Percentiles rank a stretch among this genome's conserved stretches.
Conservation (phyloP, 2,113 vertebrate genomes). For the Dolichallabes microphthalmus region DNA sequence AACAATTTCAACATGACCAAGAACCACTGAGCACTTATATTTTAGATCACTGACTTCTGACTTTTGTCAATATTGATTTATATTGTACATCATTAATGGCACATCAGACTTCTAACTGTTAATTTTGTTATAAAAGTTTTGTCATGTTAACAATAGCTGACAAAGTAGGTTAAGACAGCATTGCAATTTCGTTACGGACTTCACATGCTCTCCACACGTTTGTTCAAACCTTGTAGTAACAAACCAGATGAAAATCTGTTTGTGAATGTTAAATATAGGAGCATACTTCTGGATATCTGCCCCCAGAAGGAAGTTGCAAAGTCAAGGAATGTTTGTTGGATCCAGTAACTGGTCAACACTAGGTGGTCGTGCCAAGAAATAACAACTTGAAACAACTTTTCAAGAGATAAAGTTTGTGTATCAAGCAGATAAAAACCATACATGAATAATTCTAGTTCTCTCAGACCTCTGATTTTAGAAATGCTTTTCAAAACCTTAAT, state of each 20-base stretch:
- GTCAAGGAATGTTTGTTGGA: background rate
- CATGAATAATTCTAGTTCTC: background rate
- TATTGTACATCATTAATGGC: constrained; percentile 38
- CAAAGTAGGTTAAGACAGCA: constrained; percentile 1
- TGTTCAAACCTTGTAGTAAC: background rate
- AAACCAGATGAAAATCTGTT: background rate
- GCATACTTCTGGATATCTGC: background rate
- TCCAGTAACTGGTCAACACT: background rate
- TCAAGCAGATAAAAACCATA: background rate
- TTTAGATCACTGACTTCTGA: constrained; percentile 62
- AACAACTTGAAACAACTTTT: no score
- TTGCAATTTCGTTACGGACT: constrained; percentile 1
- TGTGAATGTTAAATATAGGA: background rate
- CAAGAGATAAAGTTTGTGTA: background rate
- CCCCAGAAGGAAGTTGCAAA: background rate
- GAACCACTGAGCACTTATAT: constrained; percentile 72
- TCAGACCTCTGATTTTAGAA: background rate
- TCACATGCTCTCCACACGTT: constrained; percentile 8
- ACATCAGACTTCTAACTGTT: constrained; percentile 28
- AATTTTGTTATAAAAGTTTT: constrained; percentile 4
- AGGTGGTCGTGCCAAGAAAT: background rate
- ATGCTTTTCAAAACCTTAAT: background rate
- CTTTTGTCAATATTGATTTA: constrained; percentile 46
- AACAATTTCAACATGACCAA: constrained; percentile 59
- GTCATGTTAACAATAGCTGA: constrained; percentile 1